Conservation (phyloP, 1,140 invertebrate species). For the Sitobion miscanthi region DNA sequence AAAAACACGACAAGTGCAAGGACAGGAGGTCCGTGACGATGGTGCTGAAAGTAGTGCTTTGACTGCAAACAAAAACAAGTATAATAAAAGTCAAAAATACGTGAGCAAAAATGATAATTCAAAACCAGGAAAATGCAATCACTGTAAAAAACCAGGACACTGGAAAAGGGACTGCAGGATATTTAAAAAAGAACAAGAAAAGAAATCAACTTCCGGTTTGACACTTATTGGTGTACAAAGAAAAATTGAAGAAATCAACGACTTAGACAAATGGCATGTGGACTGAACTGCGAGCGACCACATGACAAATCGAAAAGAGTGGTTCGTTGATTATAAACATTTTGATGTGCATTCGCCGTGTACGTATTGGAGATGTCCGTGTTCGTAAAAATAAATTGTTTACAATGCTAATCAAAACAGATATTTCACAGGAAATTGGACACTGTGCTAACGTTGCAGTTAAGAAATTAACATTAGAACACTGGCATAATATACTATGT, state of each 20-base stretch:
- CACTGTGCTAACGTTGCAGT: too few species aligned
- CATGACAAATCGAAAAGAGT: not conserved
- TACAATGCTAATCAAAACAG: not conserved
- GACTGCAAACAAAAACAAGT: too few species aligned
- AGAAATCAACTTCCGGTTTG: not conserved
- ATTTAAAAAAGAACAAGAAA: not conserved
- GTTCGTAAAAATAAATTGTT: not conserved
- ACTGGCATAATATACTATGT: too few species aligned
- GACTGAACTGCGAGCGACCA: not conserved
- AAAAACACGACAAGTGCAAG: too few species aligned
- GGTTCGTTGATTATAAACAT: not conserved
- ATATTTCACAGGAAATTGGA: not conserved
- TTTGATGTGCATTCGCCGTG: not conserved
- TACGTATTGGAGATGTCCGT: not conserved
- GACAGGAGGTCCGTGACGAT: too few species aligned
- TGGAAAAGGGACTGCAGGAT: not conserved
- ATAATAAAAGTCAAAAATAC: too few species aligned
- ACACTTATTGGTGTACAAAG: not conserved
- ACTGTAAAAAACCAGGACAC: not conserved
- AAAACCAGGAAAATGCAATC: too few species aligned
- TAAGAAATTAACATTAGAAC: too few species aligned
- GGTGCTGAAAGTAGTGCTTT: too few species aligned
- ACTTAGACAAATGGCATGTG: not conserved
- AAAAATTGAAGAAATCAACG: not conserved
- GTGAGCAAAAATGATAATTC: too few species aligned